Conservation (phyloP, 2,888 invertebrate genomes). For the Monochamus alternatus region DNA sequence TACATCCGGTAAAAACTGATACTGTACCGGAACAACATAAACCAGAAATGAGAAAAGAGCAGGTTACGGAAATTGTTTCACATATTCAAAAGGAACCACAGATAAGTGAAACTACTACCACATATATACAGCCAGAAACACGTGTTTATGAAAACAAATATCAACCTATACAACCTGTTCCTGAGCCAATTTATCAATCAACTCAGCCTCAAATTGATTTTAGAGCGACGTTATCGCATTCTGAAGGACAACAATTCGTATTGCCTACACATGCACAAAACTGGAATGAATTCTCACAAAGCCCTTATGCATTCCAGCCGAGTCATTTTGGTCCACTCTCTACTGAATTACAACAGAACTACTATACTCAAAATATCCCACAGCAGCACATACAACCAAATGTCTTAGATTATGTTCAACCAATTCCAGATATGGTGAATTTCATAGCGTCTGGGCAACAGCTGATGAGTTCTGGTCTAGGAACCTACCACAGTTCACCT, state of each 20-base stretch:
- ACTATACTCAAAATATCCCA: conserved; percentile 46
- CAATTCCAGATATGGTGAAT: conserved; percentile 72
- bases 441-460: conserved; percentile 72
- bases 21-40: conserved; percentile 21
- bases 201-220: conserved; percentile 32
- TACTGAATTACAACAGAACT: conserved; percentile 46
- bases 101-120: conserved; percentile 1
- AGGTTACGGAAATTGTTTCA: not conserved
- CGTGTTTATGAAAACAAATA: conserved; percentile 7
- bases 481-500: conserved; percentile 67
- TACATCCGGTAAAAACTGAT: conserved; percentile 26
- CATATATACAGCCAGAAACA: conserved; percentile 9
- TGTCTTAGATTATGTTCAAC: conserved; percentile 71
- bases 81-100: conserved; percentile 2
- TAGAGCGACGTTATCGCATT: conserved; percentile 18
- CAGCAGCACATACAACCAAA: conserved; percentile 57
- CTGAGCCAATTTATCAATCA: conserved; percentile 29
- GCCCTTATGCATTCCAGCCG: conserved; percentile 51
- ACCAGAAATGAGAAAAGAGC: not conserved
- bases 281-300: conserved; percentile 60
- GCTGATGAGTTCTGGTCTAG: conserved; percentile 71
- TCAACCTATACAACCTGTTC: not conserved
- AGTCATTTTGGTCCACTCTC: conserved; percentile 32
- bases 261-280: conserved; percentile 50
- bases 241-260: conserved; percentile 43